phyloP scores from a whole-genome alignment of 2,113 vertebrate genomes.

The Sander lucioperca region DNA sequence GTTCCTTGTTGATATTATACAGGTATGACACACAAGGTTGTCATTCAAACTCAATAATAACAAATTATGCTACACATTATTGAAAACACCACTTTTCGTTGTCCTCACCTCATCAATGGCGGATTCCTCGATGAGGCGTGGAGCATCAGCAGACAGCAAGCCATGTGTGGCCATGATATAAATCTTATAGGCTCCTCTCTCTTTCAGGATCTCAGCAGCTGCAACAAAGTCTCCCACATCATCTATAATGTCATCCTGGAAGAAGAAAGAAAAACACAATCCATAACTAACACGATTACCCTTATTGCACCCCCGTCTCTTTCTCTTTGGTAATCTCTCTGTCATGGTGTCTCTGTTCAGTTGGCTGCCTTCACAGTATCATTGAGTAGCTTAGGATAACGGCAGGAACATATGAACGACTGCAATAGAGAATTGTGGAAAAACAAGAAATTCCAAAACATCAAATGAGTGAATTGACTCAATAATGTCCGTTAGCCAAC shows the following conservation, averaged over 20 bases:
- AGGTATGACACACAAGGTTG: background rate
- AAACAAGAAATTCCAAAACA: background rate
- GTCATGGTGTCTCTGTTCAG: background rate
- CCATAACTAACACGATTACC: background rate
- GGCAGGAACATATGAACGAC: background rate
- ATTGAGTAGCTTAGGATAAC: background rate
- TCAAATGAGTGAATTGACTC: background rate
- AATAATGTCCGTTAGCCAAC: background rate
- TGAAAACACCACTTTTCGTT: background rate
- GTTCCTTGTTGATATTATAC: background rate
- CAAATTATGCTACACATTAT: background rate
- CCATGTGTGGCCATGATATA: slow-evolving; percentile 99
- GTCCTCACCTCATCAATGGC: slow-evolving; percentile 93
- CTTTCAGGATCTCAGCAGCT: slow-evolving; percentile 97
- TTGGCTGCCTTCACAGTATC: background rate
- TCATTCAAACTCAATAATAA: background rate
- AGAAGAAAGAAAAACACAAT: background rate
- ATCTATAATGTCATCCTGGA: slow-evolving; percentile 97
- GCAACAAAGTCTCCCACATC: slow-evolving; percentile 98
- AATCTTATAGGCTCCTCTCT: slow-evolving; percentile 97
- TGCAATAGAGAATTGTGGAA: too few relatives aligned
- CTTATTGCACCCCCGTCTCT: background rate
- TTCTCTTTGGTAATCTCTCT: background rate
- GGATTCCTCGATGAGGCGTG: slow-evolving; percentile 96
- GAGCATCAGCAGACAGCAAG: slow-evolving; percentile 95